Percentiles rank a stretch among this genome's conserved stretches.
Conservation (phyloP, 2,888 invertebrate genomes). For the Mimas tiliae region DNA sequence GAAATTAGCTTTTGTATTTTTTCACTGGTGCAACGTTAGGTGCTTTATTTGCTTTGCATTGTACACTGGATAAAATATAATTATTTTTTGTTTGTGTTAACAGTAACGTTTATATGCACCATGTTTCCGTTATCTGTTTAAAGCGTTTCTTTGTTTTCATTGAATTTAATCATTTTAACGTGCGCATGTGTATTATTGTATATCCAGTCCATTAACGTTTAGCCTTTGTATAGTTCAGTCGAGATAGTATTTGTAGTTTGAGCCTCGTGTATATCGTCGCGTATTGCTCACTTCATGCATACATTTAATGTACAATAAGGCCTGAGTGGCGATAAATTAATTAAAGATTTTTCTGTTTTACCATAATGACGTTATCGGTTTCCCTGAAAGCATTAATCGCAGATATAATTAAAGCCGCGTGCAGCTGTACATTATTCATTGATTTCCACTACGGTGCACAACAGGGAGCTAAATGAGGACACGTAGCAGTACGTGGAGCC, state of each 20-base stretch:
- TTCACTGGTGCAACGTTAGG: neutral
- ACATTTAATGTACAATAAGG: neutral
- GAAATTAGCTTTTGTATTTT: neutral
- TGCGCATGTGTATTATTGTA: neutral
- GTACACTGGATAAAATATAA: conserved; percentile 3
- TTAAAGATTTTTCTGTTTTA: neutral
- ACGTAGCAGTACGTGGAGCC: neutral
- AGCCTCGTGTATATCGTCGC: neutral
- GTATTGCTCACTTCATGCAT: neutral
- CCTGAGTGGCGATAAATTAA: neutral
- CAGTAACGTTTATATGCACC: neutral
- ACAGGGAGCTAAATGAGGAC: conserved; percentile 7
- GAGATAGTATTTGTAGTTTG: neutral
- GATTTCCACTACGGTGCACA: conserved; percentile 4
- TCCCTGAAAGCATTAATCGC: conserved; percentile 4
- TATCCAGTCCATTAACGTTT: neutral
- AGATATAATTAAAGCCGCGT: neutral
- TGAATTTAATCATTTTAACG: neutral
- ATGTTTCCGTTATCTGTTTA: neutral
- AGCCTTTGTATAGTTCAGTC: neutral
- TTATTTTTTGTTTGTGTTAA: neutral
- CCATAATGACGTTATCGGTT: conserved; percentile 5
- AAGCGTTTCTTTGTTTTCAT: neutral
- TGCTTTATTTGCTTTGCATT: neutral
- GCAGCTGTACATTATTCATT: conserved; percentile 10